Evolutionary conservation across 2,888 invertebrate species (phyloP).

Genomic region (Brassicogethes aeneus): DNA sequence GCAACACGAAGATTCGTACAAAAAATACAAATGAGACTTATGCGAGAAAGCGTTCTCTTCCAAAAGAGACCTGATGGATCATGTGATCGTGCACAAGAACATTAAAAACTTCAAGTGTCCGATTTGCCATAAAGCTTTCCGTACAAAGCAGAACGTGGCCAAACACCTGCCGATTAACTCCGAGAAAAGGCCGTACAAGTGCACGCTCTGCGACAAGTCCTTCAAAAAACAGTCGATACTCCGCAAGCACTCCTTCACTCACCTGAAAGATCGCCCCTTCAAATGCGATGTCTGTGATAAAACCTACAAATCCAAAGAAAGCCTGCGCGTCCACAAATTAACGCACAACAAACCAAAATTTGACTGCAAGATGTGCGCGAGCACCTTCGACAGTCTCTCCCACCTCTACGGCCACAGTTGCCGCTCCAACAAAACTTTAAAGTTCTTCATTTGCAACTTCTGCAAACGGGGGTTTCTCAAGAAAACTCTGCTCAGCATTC

Average conservation of each 20-base stretch:
- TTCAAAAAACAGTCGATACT: conserved; percentile 20
- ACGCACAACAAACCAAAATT: conserved; percentile 8
- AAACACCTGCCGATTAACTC: conserved; percentile 21
- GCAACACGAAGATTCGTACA: conserved; percentile 18
- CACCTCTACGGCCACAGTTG: neutral
- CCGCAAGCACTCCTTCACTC: conserved; percentile 18
- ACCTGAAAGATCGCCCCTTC: conserved; percentile 12
- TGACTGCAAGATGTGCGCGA: conserved; percentile 12
- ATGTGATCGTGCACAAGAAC: conserved; percentile 17
- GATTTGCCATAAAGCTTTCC: conserved; percentile 19
- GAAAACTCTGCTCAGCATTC: conserved; percentile 8
- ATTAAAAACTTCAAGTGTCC: conserved; percentile 18
- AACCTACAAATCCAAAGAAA: conserved; percentile 17
- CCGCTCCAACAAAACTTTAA: neutral
- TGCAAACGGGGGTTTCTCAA: conserved; percentile 12
- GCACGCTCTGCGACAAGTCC: conserved; percentile 15
- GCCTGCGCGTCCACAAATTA: conserved; percentile 15
- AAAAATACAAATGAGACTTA: conserved; percentile 19
- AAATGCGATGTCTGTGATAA: conserved; percentile 16
- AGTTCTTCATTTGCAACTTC: conserved; percentile 6
- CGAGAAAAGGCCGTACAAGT: conserved; percentile 18
- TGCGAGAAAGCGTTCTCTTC: conserved; percentile 18
- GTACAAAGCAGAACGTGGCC: conserved; percentile 19
- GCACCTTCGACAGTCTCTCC: conserved; percentile 4
- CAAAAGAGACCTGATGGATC: conserved; percentile 17